Percentiles rank a stretch among this genome's conserved stretches.
These are phyloP conservation scores for Gnathonemus echidnorhynchus DNA, from an alignment of 2,113 vertebrate species.

Conservation along the genomic window DNA sequence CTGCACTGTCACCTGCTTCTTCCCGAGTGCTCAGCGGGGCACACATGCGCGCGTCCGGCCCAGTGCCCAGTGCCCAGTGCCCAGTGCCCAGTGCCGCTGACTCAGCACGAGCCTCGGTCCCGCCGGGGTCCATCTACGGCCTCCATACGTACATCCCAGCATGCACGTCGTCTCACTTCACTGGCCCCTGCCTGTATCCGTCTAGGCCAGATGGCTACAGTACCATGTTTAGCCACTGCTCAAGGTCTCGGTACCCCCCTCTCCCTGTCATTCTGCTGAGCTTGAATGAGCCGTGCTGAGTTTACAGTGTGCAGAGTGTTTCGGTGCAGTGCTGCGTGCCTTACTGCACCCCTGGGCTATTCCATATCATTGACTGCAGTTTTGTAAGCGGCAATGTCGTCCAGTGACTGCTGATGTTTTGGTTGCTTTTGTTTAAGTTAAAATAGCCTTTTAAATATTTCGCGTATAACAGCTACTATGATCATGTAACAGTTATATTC, in stretches of 20 bases:
- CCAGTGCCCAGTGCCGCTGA: not conserved
- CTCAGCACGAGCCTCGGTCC: not conserved
- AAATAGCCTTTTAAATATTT: not conserved
- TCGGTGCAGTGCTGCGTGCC: not conserved
- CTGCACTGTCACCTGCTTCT: not conserved
- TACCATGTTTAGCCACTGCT: not conserved
- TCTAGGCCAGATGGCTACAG: conserved; percentile 5
- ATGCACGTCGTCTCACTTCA: not conserved
- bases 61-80: not conserved
- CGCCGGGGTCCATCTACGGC: not conserved
- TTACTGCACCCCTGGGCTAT: not conserved
- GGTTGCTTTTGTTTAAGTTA: not conserved
- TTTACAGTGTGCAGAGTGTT: not conserved
- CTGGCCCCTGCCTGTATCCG: not conserved
- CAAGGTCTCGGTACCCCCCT: not conserved
- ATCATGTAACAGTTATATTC: not conserved
- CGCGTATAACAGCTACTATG: not conserved
- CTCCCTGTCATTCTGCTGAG: conserved; percentile 4
- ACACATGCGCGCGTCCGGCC: not conserved
- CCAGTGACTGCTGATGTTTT: not conserved
- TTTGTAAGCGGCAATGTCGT: not conserved
- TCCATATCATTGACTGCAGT: not conserved
- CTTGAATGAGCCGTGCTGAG: not conserved
- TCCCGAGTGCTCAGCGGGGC: not conserved
- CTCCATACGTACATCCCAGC: not conserved